phyloP scores from a whole-genome alignment of 2,797 vertebrate genomes.

The Hafferia zeledoni region DNA sequence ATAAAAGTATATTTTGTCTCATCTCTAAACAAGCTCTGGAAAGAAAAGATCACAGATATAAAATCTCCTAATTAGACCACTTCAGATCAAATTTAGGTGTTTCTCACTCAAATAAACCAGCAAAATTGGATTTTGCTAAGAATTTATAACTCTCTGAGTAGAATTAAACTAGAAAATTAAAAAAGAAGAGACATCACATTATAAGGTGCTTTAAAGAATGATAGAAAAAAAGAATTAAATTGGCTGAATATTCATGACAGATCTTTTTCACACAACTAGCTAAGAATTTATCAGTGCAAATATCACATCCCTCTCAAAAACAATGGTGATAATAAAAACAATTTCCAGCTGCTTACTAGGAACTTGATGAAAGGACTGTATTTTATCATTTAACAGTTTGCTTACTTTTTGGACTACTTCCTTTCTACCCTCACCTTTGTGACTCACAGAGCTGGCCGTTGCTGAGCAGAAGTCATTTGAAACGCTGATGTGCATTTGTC shows the following conservation, averaged over 20 bases:
- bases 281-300: neutral
- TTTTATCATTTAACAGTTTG: constrained; percentile 31
- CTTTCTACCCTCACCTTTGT: constrained; percentile 38
- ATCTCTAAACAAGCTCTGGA: neutral
- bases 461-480: constrained; percentile 44
- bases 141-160: neutral
- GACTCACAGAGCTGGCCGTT: constrained; percentile 5
- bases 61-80: neutral
- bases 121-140: neutral
- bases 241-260: neutral
- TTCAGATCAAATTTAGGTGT: neutral
- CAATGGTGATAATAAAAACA: constrained; percentile 1
- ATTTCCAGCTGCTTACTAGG: neutral
- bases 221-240: neutral
- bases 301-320: neutral
- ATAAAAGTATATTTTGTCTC: neutral
- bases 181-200: neutral
- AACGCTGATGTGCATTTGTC: constrained; percentile 20
- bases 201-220: neutral
- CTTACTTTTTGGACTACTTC: constrained; percentile 33
- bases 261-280: neutral
- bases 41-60: neutral
- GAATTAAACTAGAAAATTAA: neutral
- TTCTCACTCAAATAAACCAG: neutral
- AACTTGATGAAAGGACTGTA: neutral